Evolutionary conservation across 2,888 invertebrate genomes (phyloP).

Genomic region (Camptogramma bilineatum): DNA sequence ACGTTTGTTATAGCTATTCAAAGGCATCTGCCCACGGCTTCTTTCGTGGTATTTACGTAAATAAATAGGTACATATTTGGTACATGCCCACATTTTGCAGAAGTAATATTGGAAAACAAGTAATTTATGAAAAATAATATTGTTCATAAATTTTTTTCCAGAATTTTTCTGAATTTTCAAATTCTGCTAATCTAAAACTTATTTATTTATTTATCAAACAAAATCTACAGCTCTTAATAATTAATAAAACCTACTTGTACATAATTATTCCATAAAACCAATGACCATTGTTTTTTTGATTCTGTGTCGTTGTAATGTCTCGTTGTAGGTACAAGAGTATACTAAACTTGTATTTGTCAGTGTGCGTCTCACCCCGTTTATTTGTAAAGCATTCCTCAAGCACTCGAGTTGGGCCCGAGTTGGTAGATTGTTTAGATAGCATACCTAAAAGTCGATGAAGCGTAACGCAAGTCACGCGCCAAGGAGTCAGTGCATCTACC

Average conservation of each 20-base stretch:
- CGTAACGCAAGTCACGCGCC: conserved; percentile 80
- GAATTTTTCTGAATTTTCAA: too few relatives aligned
- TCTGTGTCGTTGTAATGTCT: neutral
- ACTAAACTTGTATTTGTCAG: conserved; percentile 1
- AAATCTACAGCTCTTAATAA: too few relatives aligned
- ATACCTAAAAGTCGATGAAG: conserved; percentile 76
- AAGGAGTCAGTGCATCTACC: conserved; percentile 56
- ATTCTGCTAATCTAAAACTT: too few relatives aligned
- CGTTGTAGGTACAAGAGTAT: neutral
- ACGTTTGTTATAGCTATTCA: neutral
- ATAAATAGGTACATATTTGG: too few relatives aligned
- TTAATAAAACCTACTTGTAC: too few relatives aligned
- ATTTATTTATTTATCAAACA: too few relatives aligned
- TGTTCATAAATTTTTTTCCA: too few relatives aligned
- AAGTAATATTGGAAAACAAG: too few relatives aligned
- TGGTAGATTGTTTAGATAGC: conserved; percentile 71
- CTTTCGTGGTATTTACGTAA: too few relatives aligned
- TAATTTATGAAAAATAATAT: too few relatives aligned
- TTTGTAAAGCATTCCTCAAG: conserved; percentile 50
- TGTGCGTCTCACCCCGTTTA: conserved; percentile 6
- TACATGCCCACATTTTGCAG: too few relatives aligned
- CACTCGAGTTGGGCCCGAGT: conserved; percentile 62
- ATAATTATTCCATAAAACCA: neutral
- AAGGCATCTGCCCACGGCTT: too few relatives aligned
- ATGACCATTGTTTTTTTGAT: neutral